Evolutionary conservation across 2,888 invertebrate genomes (phyloP), one percentile per base, ranked within the genome.

Genomic region (Aphidius colemani): DNA sequence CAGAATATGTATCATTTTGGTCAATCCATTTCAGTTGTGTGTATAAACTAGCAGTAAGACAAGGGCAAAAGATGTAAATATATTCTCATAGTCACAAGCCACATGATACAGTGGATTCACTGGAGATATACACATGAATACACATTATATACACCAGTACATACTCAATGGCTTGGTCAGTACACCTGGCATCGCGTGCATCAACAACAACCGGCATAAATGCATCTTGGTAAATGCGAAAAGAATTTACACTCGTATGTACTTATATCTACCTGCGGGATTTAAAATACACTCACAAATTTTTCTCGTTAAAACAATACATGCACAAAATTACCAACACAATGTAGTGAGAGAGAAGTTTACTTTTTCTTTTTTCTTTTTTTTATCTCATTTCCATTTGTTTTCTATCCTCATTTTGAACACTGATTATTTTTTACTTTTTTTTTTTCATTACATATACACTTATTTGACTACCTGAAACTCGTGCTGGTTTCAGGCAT

Each of bases 401-500:
- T 39, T n/a, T 46, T 40, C 48, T 13, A 9, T 46, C 57, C 59
- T 45, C 59, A 50, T n/a, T 46, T 40, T 13, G 8, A 30, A 18
- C 61, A 44, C 41, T 56, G 30, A 56, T 44, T 44, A 9, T 30
- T 41, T 48, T 55, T 46, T 50, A 7, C 60, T 46, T 45, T 11
- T 55, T 13, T 60, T 50, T 62, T 8, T 59, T n/a, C 50, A 58
- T 65, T 63, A 53, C 58, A 63, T 64, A 57, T n/a, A n/a, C n/a
- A n/a, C n/a, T n/a, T n/a, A n/a, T 59, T 61, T 67, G 60, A 57
- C 63, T 53, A 49, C 66, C 59, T 56, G 62, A 46, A 49, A 63
- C 57, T 57, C 57, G 57, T 57, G 57, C 57, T 57, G 57, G 57
- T 57, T 57, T 41, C n/a, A 57, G 57, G 57, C 57, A 57, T 57